phyloP scores from a whole-genome alignment of 2,888 invertebrate genomes.

The Cybosia mesomella region DNA sequence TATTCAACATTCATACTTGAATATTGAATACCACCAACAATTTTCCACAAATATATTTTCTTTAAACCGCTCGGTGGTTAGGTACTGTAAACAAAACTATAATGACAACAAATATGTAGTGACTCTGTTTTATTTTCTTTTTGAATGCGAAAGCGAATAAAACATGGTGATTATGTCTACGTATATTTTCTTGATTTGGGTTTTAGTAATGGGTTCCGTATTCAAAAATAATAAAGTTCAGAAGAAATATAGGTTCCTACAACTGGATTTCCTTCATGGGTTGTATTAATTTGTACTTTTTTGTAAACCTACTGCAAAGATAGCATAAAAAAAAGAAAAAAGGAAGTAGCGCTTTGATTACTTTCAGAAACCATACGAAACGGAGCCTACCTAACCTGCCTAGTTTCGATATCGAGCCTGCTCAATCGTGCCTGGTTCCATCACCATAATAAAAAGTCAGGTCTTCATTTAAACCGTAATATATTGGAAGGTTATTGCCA shows the following conservation, averaged over 20 bases:
- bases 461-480: too few species aligned
- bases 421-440: too few species aligned
- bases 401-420: too few species aligned
- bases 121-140: slow-evolving; percentile 59
- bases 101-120: slow-evolving; percentile 54
- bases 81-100: slow-evolving; percentile 41
- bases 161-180: neutral
- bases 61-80: slow-evolving; percentile 52
- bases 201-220: neutral
- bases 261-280: too few species aligned
- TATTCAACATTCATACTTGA: neutral
- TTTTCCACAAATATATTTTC: slow-evolving; percentile 38
- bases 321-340: too few species aligned
- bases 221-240: neutral
- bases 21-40: neutral
- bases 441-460: too few species aligned
- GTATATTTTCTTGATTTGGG: neutral
- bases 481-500: too few species aligned
- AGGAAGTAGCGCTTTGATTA: too few species aligned
- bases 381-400: too few species aligned
- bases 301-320: too few species aligned
- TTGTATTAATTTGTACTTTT: too few species aligned
- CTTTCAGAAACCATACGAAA: too few species aligned
- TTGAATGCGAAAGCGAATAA: slow-evolving; percentile 50
- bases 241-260: neutral